Conservation (phyloP, 1,140 invertebrate species). For the Aphis craccivora region DNA sequence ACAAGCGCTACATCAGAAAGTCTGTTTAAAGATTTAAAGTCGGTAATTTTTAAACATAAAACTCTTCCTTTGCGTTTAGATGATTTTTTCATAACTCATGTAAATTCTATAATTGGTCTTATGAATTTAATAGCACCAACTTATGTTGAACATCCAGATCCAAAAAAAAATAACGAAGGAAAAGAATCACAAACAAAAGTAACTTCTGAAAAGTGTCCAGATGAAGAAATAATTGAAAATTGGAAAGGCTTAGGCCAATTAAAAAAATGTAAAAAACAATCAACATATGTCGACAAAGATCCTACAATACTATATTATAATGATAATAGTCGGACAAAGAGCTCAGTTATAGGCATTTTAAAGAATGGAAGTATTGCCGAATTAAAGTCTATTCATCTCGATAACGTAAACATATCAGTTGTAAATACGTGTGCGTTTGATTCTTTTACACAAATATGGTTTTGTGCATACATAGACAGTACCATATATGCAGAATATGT, state of each 20-base stretch:
- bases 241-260: too few relatives aligned
- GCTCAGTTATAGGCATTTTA: neutral
- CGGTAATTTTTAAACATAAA: neutral
- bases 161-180: too few relatives aligned
- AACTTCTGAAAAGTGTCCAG: too few relatives aligned
- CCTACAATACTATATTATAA: neutral
- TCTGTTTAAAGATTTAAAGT: neutral
- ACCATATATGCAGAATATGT: neutral
- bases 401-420: neutral
- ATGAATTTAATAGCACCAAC: neutral
- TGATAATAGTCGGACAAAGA: neutral
- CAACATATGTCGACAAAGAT: neutral
- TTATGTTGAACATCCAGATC: too few relatives aligned
- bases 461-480: neutral
- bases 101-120: neutral
- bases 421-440: neutral
- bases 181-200: too few relatives aligned
- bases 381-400: neutral
- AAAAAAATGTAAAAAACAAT: too few relatives aligned
- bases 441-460: neutral
- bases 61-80: neutral
- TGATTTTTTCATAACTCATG: neutral
- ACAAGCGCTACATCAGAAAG: neutral
- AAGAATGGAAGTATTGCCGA: conserved; percentile 1
- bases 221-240: too few relatives aligned